phyloP scores from a whole-genome alignment of 2,797 vertebrate species.

The Botia kubotai region DNA sequence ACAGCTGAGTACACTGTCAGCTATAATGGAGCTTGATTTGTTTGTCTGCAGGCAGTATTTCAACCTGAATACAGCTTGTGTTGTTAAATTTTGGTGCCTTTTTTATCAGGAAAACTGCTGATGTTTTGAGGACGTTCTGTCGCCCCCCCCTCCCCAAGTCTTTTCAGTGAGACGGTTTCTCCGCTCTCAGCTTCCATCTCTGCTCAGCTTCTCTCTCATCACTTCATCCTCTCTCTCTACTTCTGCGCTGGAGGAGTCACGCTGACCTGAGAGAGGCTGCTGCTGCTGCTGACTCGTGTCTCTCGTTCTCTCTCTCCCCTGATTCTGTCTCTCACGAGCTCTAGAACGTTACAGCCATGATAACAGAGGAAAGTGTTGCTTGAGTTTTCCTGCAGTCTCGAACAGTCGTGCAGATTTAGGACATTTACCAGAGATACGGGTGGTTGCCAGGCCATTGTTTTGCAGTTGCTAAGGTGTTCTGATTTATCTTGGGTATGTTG shows the following conservation, averaged over 20 bases:
- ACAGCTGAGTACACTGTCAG: slow-evolving; percentile 15
- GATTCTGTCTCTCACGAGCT: neutral
- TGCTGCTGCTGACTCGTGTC: neutral
- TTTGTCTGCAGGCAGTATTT: slow-evolving; percentile 39
- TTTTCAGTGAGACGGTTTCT: slow-evolving; percentile 4
- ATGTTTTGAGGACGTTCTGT: slow-evolving; percentile 13
- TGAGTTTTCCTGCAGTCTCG: neutral
- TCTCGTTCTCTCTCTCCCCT: slow-evolving; percentile 1
- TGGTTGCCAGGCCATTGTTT: neutral
- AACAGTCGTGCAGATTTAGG: too few relatives aligned
- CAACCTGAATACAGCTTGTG: slow-evolving; percentile 20
- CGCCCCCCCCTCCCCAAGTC: too few relatives aligned
- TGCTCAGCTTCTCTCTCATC: slow-evolving; percentile 13
- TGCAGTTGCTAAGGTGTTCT: neutral
- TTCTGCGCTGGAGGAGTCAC: slow-evolving; percentile 21
- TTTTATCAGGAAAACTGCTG: slow-evolving; percentile 38
- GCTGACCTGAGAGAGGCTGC: slow-evolving; percentile 16
- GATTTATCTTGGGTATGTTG: neutral
- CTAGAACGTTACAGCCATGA: too few relatives aligned
- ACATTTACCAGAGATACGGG: neutral
- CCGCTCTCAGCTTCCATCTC: neutral
- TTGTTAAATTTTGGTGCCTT: slow-evolving; percentile 35
- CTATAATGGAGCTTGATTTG: slow-evolving; percentile 49
- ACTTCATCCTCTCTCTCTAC: neutral
- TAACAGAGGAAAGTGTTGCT: too few relatives aligned